phyloP scores from a whole-genome alignment of 2,888 invertebrate species.

The Campopleginae sp. region DNA sequence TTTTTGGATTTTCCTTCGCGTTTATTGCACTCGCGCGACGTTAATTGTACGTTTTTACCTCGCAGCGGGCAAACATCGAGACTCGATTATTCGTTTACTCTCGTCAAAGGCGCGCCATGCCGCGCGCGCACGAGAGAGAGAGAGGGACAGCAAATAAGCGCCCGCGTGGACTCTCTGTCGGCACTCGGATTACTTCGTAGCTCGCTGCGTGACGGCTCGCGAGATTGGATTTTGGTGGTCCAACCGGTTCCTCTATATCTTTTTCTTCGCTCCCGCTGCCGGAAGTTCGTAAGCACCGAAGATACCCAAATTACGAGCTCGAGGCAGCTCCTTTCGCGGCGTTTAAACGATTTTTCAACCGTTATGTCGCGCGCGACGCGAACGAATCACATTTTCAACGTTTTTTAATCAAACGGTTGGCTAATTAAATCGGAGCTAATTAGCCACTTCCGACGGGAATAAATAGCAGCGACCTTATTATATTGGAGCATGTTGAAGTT shows the following conservation, averaged over 20 bases:
- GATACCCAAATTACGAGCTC: slow-evolving; percentile 77
- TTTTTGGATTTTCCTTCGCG: neutral
- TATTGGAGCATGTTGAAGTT: too few relatives aligned
- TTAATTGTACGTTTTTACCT: neutral
- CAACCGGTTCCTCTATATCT: slow-evolving; percentile 17
- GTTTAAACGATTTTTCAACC: slow-evolving; percentile 71
- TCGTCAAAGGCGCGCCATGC: slow-evolving; percentile 21
- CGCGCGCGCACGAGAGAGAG: neutral
- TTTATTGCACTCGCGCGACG: neutral
- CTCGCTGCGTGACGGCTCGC: slow-evolving; percentile 53
- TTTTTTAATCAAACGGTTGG: too few relatives aligned
- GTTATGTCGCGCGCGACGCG: slow-evolving; percentile 71
- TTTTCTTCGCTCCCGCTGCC: slow-evolving; percentile 56
- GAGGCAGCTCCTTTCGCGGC: slow-evolving; percentile 21
- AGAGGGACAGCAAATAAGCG: neutral
- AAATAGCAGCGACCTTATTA: too few relatives aligned
- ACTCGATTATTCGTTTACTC: slow-evolving; percentile 27
- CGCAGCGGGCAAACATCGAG: neutral
- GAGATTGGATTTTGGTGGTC: slow-evolving; percentile 62
- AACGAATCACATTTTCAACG: neutral
- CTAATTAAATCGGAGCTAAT: too few relatives aligned
- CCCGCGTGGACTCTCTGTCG: slow-evolving; percentile 5
- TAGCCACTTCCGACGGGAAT: too few relatives aligned
- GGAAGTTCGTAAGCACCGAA: slow-evolving; percentile 74
- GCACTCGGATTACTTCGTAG: slow-evolving; percentile 49